Conservation (phyloP, 2,797 vertebrate species). For the Acrossocheilus wenchowensis region DNA sequence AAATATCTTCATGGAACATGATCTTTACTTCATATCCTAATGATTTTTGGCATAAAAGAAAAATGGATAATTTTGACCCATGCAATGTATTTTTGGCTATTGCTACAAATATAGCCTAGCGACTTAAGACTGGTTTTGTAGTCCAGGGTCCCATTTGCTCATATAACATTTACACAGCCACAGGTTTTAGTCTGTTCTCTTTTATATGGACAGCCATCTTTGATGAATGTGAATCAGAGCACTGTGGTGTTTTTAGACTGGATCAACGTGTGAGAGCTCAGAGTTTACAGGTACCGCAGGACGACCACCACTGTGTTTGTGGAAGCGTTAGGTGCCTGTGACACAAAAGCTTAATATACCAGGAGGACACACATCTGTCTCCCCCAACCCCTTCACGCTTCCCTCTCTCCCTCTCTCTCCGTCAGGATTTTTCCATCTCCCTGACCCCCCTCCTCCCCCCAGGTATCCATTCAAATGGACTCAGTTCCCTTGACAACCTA, state of each 20-base stretch:
- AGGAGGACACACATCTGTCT: conserved; percentile 64
- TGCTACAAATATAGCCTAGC: no score
- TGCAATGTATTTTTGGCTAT: no score
- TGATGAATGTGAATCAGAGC: conserved; percentile 9
- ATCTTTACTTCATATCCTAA: no score
- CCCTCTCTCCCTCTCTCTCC: conserved; percentile 10
- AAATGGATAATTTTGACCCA: no score
- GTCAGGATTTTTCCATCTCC: conserved; percentile 50
- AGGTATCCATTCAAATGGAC: conserved; percentile 38
- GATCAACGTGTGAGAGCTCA: background rate
- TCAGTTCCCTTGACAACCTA: conserved; percentile 55
- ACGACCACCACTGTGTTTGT: background rate
- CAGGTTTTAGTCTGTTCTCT: background rate
- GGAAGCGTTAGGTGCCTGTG: conserved; percentile 25
- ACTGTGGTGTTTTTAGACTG: background rate
- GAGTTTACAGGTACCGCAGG: background rate
- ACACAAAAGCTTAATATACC: conserved; percentile 68
- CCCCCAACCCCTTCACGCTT: conserved; percentile 48
- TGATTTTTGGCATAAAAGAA: no score
- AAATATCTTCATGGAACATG: no score
- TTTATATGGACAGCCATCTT: background rate
- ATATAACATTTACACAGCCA: background rate
- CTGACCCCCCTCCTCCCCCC: conserved; percentile 24
- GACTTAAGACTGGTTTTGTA: no score
- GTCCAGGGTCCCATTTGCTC: background rate